Conservation (phyloP, 2,113 vertebrate genomes). For the Scortum barcoo region DNA sequence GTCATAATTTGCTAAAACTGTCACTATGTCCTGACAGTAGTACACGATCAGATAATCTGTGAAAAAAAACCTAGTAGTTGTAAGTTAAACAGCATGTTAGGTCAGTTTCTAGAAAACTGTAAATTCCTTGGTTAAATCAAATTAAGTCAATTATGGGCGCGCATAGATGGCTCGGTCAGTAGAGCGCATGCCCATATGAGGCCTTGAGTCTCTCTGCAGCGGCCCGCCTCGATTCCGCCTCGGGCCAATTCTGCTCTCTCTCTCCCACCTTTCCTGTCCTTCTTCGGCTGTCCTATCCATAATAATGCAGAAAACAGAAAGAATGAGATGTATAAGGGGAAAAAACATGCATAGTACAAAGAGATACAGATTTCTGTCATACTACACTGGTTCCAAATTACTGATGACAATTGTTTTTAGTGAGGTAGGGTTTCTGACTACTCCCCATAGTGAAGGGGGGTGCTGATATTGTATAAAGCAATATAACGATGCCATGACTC, state of each 20-base stretch:
- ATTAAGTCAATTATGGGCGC: no score
- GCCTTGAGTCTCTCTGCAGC: no score
- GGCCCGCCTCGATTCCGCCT: no score
- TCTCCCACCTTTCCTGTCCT: no score
- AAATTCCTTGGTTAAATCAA: neutral
- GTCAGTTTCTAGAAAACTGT: neutral
- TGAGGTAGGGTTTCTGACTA: neutral
- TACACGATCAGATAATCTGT: no score
- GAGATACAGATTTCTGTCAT: neutral
- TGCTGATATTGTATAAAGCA: neutral
- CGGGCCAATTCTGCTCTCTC: no score
- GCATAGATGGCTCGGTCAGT: no score
- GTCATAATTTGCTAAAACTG: no score
- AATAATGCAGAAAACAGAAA: neutral
- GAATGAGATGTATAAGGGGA: neutral
- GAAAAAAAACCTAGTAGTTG: no score
- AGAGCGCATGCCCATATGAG: no score
- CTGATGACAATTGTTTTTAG: neutral
- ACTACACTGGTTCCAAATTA: constrained; percentile 2
- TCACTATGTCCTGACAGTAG: no score
- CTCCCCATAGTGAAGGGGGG: neutral
- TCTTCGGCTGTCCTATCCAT: no score
- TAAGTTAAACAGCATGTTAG: neutral
- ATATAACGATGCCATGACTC: constrained; percentile 8
- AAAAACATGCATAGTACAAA: neutral